Evolutionary conservation across 2,888 invertebrate species (phyloP).

Genomic region (Ormia ochracea): DNA sequence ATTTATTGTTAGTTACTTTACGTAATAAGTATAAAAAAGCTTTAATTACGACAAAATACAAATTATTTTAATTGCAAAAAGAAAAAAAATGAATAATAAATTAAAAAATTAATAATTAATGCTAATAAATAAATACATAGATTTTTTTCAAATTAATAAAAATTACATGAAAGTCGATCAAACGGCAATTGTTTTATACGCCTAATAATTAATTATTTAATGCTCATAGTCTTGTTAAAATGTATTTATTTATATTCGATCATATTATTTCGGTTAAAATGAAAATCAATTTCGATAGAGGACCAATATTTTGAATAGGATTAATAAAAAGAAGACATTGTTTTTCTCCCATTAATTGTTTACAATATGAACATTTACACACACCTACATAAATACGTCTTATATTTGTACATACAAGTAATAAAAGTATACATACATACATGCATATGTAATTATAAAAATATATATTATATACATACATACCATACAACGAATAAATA

Average conservation of each 20-base stretch:
- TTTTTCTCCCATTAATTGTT: neutral
- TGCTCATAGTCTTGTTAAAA: slow-evolving; percentile 40
- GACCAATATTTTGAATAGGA: slow-evolving; percentile 76
- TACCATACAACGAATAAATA: slow-evolving; percentile 72
- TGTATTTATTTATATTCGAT: slow-evolving; percentile 63
- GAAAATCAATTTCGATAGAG: slow-evolving; percentile 73
- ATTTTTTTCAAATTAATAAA: slow-evolving; percentile 16
- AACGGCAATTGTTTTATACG: neutral
- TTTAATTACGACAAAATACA: slow-evolving; percentile 49
- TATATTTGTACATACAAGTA: neutral
- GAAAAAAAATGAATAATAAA: neutral
- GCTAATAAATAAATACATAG: too few relatives aligned
- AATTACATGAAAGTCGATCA: neutral
- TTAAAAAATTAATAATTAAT: neutral
- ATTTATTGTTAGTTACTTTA: slow-evolving; percentile 70
- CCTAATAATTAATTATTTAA: slow-evolving; percentile 27
- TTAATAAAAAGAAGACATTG: slow-evolving; percentile 51
- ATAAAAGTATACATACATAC: slow-evolving; percentile 4
- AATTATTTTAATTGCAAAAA: slow-evolving; percentile 9
- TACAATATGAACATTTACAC: neutral
- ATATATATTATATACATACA: slow-evolving; percentile 66
- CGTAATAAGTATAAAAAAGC: slow-evolving; percentile 59
- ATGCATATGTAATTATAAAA: slow-evolving; percentile 64
- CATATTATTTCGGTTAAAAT: slow-evolving; percentile 13
- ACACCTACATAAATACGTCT: neutral